Percentiles rank a stretch among this genome's conserved stretches.
phyloP scores from a whole-genome alignment of 1,140 invertebrate genomes.

The Drosophila oshimai region DNA sequence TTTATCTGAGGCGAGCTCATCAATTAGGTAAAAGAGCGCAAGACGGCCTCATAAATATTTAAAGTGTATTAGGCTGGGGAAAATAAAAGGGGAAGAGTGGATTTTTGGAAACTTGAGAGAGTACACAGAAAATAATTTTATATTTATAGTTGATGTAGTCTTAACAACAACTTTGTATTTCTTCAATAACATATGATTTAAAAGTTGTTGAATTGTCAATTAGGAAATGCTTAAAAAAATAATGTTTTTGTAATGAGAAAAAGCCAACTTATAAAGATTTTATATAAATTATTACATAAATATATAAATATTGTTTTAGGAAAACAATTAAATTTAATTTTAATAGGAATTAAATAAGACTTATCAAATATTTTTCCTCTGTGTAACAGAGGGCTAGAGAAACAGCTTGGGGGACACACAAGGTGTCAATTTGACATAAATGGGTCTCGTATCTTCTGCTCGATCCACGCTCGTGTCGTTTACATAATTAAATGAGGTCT shows the following conservation, averaged over 20 bases:
- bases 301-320: not conserved
- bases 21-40: conserved; percentile 67
- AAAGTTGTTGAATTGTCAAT: too few species aligned
- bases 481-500: conserved; percentile 75
- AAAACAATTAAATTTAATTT: not conserved
- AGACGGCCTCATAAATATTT: conserved; percentile 74
- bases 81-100: not conserved
- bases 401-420: conserved; percentile 22
- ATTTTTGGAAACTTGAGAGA: conserved; percentile 28
- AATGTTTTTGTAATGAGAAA: not conserved
- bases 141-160: too few species aligned
- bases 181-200: too few species aligned
- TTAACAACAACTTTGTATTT: too few species aligned
- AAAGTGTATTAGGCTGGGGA: conserved; percentile 41
- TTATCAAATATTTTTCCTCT: not conserved
- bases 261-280: too few species aligned
- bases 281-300: too few species aligned
- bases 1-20: conserved; percentile 58
- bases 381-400: not conserved
- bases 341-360: not conserved
- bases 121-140: not conserved
- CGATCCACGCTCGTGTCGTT: conserved; percentile 49
- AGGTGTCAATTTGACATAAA: conserved; percentile 81
- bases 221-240: too few species aligned
- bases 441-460: conserved; percentile 49